phyloP scores from a whole-genome alignment of 1,140 invertebrate species.

The Drosophila willistoni region DNA sequence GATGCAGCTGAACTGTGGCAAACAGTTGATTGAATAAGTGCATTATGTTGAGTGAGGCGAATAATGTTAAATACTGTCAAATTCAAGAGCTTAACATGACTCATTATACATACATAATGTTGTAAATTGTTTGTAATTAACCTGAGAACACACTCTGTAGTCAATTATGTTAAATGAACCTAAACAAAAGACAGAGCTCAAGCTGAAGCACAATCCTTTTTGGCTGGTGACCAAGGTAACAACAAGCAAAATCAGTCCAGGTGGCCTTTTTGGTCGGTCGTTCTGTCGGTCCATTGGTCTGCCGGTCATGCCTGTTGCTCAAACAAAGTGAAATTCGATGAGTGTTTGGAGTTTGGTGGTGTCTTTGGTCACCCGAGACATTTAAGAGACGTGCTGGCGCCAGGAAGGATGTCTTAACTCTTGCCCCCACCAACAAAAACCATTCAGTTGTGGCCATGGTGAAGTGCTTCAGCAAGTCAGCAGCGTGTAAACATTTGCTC shows the following conservation, averaged over 20 bases:
- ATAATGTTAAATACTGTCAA: neutral
- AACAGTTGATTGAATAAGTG: slow-evolving; percentile 48
- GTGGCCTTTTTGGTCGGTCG: slow-evolving; percentile 13
- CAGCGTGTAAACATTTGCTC: slow-evolving; percentile 78
- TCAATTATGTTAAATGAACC: slow-evolving; percentile 8
- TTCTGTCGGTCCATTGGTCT: slow-evolving; percentile 23
- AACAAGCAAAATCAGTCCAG: slow-evolving; percentile 17
- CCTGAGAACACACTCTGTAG: neutral
- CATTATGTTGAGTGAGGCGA: neutral
- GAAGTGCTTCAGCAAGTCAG: slow-evolving; percentile 64
- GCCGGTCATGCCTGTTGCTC: slow-evolving; percentile 41
- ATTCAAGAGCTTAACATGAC: slow-evolving; percentile 7
- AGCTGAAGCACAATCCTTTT: slow-evolving; percentile 1
- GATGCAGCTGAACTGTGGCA: slow-evolving; percentile 40
- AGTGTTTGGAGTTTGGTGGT: slow-evolving; percentile 17
- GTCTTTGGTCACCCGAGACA: slow-evolving; percentile 57
- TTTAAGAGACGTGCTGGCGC: slow-evolving; percentile 62
- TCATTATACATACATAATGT: slow-evolving; percentile 2
- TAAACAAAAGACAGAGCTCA: neutral
- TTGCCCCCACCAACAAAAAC: slow-evolving; percentile 21
- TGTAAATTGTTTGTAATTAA: slow-evolving; percentile 22
- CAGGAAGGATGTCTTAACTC: slow-evolving; percentile 16
- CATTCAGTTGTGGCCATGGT: slow-evolving; percentile 42
- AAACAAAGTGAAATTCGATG: slow-evolving; percentile 2
- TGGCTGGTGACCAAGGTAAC: slow-evolving; percentile 24